Percentiles rank a stretch among this genome's conserved stretches.
Conservation (phyloP, 2,113 vertebrate species). For the Suricata suricatta region DNA sequence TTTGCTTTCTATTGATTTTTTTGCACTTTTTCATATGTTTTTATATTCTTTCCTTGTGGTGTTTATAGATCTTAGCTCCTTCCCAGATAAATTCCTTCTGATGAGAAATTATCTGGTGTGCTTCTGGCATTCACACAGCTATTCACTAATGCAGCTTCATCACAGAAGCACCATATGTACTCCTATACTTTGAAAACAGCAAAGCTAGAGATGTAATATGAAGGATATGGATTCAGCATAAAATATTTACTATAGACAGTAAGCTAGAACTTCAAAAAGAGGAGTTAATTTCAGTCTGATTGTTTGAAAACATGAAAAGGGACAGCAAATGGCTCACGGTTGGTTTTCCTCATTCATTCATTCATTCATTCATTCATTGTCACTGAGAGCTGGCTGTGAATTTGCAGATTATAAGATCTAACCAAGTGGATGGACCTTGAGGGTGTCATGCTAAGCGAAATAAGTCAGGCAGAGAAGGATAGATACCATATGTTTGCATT, state of each 20-base stretch:
- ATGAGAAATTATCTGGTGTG: neutral
- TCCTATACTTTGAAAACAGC: neutral
- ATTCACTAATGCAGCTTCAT: neutral
- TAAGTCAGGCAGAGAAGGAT: too few relatives aligned
- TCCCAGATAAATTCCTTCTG: neutral
- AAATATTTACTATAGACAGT: neutral
- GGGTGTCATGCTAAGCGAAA: too few relatives aligned
- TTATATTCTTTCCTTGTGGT: neutral
- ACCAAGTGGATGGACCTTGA: too few relatives aligned
- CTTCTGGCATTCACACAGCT: neutral
- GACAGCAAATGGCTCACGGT: rapidly evolving
- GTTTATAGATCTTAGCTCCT: neutral
- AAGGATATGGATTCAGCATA: neutral
- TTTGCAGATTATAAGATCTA: neutral
- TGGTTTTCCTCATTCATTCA: neutral
- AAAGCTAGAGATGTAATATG: neutral
- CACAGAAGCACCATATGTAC: neutral
- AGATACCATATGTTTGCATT: too few relatives aligned
- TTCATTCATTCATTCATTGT: neutral
- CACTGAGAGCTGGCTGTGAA: neutral
- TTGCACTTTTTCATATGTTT: neutral
- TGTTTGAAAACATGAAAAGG: neutral
- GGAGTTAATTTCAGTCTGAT: neutral
- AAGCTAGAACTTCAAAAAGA: neutral
- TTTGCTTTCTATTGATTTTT: neutral